Percentiles rank a stretch among this genome's conserved stretches.
Evolutionary conservation across 2,113 vertebrate species (phyloP).

Genomic region (human): GRCh38 chr1:88605501-88606000

Average conservation of each 20-base stretch:
- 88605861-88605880: conserved; percentile 32
- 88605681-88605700: not conserved
- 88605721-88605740: conserved; percentile 32
- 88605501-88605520: conserved; percentile 86
- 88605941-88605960: not conserved
- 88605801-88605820: not conserved
- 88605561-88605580: conserved; percentile 80
- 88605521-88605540: conserved; percentile 82
- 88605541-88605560: conserved; percentile 82
- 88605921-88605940: conserved; percentile 33
- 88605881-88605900: conserved; percentile 33
- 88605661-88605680: conserved; percentile 35
- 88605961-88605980: not conserved
- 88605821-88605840: not conserved
- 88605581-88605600: conserved; percentile 64
- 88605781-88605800: not conserved
- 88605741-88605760: conserved; percentile 10
- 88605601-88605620: conserved; percentile 62
- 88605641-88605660: conserved; percentile 50
- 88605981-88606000: not conserved
- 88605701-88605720: conserved; percentile 32
- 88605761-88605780: conserved; percentile 24
- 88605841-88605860: not conserved
- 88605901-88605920: not conserved
- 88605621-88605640: conserved; percentile 57